Evolutionary conservation across 2,113 vertebrate species (phyloP).

Genomic region (Amblyopsis rosae): DNA sequence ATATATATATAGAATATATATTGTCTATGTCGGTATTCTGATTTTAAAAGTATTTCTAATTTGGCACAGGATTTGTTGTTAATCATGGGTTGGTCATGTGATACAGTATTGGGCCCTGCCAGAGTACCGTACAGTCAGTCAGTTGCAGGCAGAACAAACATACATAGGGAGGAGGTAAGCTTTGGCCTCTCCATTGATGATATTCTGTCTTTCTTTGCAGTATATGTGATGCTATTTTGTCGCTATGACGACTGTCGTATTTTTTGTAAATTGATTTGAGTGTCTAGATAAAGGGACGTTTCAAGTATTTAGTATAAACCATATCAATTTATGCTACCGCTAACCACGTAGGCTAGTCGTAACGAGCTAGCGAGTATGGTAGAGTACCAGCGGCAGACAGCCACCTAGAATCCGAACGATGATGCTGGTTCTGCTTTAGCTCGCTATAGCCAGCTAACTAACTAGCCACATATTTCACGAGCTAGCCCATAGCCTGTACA

Average conservation of each 20-base stretch:
- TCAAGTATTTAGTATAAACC: slow-evolving; percentile 7
- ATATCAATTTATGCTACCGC: slow-evolving; percentile 23
- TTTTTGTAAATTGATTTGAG: accelerated
- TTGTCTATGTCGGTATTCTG: not conserved
- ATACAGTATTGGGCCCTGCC: slow-evolving; percentile 70
- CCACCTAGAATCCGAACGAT: slow-evolving; percentile 34
- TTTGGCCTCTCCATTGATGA: slow-evolving; percentile 2
- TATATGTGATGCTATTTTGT: not conserved
- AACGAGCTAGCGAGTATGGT: slow-evolving; percentile 37
- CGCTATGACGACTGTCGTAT: not conserved
- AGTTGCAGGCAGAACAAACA: slow-evolving; percentile 29
- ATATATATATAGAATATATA: slow-evolving; percentile 12
- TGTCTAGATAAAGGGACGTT: not conserved
- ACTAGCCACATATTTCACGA: slow-evolving; percentile 36
- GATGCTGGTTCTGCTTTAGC: slow-evolving; percentile 35
- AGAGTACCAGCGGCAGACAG: slow-evolving; percentile 44
- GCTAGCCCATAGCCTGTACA: too few species aligned
- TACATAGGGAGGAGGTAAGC: slow-evolving; percentile 44
- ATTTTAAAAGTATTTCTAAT: not conserved
- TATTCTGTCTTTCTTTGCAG: slow-evolving; percentile 26
- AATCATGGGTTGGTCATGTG: slow-evolving; percentile 81
- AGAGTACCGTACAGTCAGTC: slow-evolving; percentile 27
- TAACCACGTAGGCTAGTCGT: slow-evolving; percentile 34
- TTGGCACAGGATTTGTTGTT: slow-evolving; percentile 21
- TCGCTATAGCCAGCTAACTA: slow-evolving; percentile 36